Base-by-base conservation (phyloP, 2,888 invertebrate genomes). In the Meteorus cinctellus region DNA sequence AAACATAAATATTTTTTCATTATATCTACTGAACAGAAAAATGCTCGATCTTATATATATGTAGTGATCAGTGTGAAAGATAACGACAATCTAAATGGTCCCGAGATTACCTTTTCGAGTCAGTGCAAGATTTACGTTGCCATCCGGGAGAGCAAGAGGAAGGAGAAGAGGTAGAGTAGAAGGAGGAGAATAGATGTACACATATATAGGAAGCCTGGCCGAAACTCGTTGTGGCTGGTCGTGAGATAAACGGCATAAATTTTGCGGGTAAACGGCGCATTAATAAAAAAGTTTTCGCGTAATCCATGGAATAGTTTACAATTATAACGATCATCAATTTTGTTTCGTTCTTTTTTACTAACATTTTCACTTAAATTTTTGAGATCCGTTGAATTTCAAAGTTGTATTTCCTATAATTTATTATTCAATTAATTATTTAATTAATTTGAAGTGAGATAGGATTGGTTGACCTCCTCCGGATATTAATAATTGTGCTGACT, bases 81-180 rank as follows among this genome's bases (percentile, higher is more conserved):
- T 69, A 63, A 60, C 74, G 69, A 62, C 63, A 75, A 75, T 69
- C 69, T 75, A 75, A 75, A 75, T 69, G 74, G 69, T 69, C 34
- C 34, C 14, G 48, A 62, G 74, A 75, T 69, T 69, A 75, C 74
- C 48, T 75, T 75, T 75, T 75, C 62, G 63, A 75, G 63, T 36
- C 68, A 62, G 74, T 74, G 34, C 45, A 48, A 51, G 67, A 75
- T 75, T 75, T 75, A 69, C 69, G 69, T 63, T n/a, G 55, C 19
- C 8, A 69, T 31, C 55, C 31, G 59, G n/a, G 19, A 19, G 24
- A 10, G 36, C 10, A 41, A 55, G 55, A 55, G 55, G 55, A 55
- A 55, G 19, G 19, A 24, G 29, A 62, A 5, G 24, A n/a, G 48
- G n/a, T n/a, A 48, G 48, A 48, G 48, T n/a, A n/a, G n/a, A 48